Conservation (phyloP, 2,888 invertebrate species). For the Chirona hameri region DNA sequence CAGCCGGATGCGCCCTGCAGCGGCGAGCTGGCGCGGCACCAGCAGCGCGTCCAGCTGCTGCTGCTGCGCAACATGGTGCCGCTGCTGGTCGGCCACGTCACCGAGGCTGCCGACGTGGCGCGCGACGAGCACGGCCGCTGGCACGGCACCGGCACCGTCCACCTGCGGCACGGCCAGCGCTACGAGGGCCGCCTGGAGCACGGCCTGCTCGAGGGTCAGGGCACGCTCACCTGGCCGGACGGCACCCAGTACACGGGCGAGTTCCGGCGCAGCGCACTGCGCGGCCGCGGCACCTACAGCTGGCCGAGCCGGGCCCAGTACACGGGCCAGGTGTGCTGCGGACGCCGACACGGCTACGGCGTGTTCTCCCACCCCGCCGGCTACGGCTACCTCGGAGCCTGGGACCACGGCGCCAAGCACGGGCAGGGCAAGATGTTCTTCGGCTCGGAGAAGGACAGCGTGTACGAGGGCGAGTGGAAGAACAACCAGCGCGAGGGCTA, state of each 20-base stretch:
- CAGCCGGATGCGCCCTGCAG: neutral
- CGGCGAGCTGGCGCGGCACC: neutral
- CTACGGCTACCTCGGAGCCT: slow-evolving; percentile 45
- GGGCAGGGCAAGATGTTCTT: neutral
- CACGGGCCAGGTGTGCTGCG: slow-evolving; percentile 57
- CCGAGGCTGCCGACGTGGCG: neutral
- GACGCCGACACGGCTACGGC: slow-evolving; percentile 55
- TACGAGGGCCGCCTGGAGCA: slow-evolving; percentile 58
- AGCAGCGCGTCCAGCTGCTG: neutral
- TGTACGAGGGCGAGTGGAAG: slow-evolving; percentile 55
- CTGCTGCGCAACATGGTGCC: slow-evolving; percentile 24
- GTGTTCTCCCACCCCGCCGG: slow-evolving; percentile 51
- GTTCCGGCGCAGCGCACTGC: slow-evolving; percentile 57
- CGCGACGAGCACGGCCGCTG: slow-evolving; percentile 43
- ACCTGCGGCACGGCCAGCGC: slow-evolving; percentile 54
- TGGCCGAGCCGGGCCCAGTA: slow-evolving; percentile 57
- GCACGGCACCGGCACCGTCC: slow-evolving; percentile 56
- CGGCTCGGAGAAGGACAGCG: neutral
- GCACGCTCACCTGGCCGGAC: slow-evolving; percentile 60
- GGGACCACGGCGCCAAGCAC: neutral
- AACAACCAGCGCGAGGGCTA: slow-evolving; percentile 51
- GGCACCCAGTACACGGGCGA: slow-evolving; percentile 60
- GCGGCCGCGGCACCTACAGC: slow-evolving; percentile 58
- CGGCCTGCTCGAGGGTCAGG: slow-evolving; percentile 55
- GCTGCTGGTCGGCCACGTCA: slow-evolving; percentile 7